phyloP scores from a whole-genome alignment of 2,797 vertebrate genomes.

The Epinephelus awoara region DNA sequence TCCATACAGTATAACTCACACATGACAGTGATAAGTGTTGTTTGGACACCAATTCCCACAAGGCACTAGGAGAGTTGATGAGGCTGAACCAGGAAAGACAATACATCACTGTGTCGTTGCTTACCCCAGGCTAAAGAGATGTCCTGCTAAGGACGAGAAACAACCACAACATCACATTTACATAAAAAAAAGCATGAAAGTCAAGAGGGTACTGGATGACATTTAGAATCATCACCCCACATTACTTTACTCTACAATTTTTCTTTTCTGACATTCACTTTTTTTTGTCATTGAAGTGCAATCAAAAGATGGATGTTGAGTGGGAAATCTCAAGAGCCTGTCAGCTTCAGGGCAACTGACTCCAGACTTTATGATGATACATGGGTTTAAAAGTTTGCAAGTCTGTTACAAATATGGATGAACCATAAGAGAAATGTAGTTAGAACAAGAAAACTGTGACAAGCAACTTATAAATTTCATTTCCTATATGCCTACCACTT shows the following conservation, averaged over 20 bases:
- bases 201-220: conserved; percentile 27
- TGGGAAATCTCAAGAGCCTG: conserved; percentile 36
- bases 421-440: background rate
- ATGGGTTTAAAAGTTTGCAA: conserved; percentile 52
- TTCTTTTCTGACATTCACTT: conserved; percentile 30
- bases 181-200: conserved; percentile 47
- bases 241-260: conserved; percentile 13
- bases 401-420: conserved; percentile 31
- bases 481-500: background rate
- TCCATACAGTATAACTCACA: conserved; percentile 37
- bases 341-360: conserved; percentile 50
- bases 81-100: conserved; percentile 52
- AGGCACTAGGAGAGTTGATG: conserved; percentile 58
- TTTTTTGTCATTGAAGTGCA: conserved; percentile 40
- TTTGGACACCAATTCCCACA: conserved; percentile 66
- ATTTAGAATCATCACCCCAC: conserved; percentile 30
- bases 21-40: conserved; percentile 63
- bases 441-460: conserved; percentile 1
- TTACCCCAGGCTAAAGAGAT: conserved; percentile 47
- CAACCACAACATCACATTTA: conserved; percentile 29
- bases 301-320: conserved; percentile 64
- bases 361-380: conserved; percentile 53
- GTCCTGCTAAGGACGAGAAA: conserved; percentile 37
- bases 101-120: conserved; percentile 53
- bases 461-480: background rate